phyloP scores from a whole-genome alignment of 1,140 invertebrate genomes.

The Plodia interpunctella region DNA sequence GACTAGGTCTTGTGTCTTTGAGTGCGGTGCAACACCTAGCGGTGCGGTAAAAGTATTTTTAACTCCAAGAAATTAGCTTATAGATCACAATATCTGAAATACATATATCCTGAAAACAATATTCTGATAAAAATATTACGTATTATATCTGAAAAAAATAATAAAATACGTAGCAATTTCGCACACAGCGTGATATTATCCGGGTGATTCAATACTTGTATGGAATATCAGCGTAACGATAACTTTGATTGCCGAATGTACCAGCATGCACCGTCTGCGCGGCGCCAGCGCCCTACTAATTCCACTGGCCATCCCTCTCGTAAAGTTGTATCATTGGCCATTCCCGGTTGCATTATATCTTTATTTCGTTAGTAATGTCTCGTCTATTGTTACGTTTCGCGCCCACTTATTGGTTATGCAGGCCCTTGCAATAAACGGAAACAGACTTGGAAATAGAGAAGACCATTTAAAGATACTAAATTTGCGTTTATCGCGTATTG shows the following conservation, averaged over 20 bases:
- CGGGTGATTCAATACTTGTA: not conserved
- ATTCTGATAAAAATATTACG: conserved; percentile 18
- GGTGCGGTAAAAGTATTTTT: no score
- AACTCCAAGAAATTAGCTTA: no score
- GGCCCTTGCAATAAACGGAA: not conserved
- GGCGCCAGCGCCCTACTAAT: conserved; percentile 27
- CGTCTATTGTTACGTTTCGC: conserved; percentile 12
- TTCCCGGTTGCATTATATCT: conserved; percentile 21
- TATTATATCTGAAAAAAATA: conserved; percentile 19
- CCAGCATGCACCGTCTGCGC: conserved; percentile 16
- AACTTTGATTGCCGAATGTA: conserved; percentile 10
- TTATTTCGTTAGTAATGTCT: conserved; percentile 29
- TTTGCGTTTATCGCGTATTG: not conserved
- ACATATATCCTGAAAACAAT: no score
- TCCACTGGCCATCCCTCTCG: conserved; percentile 21
- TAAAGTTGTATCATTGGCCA: conserved; percentile 27
- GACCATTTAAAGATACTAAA: no score
- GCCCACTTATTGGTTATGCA: not conserved
- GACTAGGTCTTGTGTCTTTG: no score
- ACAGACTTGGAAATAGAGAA: no score
- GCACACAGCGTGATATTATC: conserved; percentile 4
- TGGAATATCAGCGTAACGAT: not conserved
- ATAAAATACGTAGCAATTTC: conserved; percentile 8
- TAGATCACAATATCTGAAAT: no score
- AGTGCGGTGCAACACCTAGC: no score